A percentile compares a stretch with the other conserved stretches of the same genome.
Evolutionary conservation across 2,113 vertebrate species (phyloP).

Genomic region (Mesembrinibis cayennensis): DNA sequence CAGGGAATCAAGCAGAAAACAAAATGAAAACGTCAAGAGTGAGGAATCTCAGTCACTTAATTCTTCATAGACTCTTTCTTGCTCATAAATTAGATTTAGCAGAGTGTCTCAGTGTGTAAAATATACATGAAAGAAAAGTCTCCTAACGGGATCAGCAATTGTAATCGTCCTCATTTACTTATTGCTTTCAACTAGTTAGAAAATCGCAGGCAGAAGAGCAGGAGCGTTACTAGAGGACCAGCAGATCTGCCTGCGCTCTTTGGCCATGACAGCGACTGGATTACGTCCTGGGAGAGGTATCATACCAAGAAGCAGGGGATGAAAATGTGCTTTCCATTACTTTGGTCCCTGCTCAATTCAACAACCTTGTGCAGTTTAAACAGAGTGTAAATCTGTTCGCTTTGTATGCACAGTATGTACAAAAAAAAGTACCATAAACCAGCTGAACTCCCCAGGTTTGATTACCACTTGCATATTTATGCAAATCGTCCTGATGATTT

Average conservation of each 20-base stretch:
- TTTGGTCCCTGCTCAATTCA: background rate
- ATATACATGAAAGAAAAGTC: background rate
- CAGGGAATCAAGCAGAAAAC: background rate
- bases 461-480: background rate
- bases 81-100: background rate
- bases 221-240: background rate
- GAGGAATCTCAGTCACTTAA: background rate
- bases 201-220: background rate
- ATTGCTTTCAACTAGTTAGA: background rate
- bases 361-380: background rate
- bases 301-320: background rate
- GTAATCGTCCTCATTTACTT: background rate
- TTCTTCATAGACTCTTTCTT: background rate
- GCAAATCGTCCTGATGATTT: background rate
- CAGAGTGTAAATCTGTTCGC: background rate
- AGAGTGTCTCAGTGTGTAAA: background rate
- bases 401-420: background rate
- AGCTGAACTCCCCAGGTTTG: background rate
- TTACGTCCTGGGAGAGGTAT: background rate
- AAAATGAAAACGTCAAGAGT: background rate
- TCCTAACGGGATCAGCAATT: background rate
- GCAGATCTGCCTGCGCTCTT: background rate
- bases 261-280: background rate
- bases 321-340: background rate
- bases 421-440: background rate